A percentile compares a stretch with the other conserved stretches of the same genome.
Evolutionary conservation across 37 sponge, comb jelly and placozoan genomes (phyloP).

Genomic region (Halichondria panicea): DNA sequence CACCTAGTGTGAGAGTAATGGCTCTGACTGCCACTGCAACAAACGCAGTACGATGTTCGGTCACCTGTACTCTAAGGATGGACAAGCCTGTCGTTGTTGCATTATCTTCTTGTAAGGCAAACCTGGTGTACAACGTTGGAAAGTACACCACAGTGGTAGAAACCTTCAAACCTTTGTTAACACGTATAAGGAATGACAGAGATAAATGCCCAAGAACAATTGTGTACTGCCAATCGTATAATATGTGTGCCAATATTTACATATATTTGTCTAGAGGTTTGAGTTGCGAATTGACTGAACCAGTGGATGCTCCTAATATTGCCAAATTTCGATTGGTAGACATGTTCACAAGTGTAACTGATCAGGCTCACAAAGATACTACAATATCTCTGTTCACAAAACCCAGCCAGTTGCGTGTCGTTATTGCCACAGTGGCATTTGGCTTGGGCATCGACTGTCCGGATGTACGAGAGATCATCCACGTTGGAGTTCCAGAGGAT

Average conservation of each 20-base stretch:
- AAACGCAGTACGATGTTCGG: neutral
- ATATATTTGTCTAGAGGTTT: neutral
- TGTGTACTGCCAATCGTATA: slow-evolving; percentile 15
- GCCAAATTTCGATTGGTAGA: slow-evolving; percentile 48
- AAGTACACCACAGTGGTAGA: neutral
- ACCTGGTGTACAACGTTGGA: neutral
- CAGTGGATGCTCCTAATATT: slow-evolving; percentile 12
- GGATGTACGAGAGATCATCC: slow-evolving; percentile 24
- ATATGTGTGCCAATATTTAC: slow-evolving; percentile 15
- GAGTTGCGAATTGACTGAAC: slow-evolving; percentile 11
- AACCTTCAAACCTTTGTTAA: neutral
- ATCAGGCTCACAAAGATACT: neutral
- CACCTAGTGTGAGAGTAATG: neutral
- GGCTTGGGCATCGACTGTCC: slow-evolving; percentile 57
- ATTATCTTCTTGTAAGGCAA: slow-evolving; percentile 1
- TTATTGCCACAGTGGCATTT: slow-evolving; percentile 50
- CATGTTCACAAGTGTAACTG: slow-evolving; percentile 57
- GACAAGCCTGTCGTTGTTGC: slow-evolving; percentile 22
- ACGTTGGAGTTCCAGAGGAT: slow-evolving; percentile 32
- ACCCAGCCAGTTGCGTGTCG: slow-evolving; percentile 16
- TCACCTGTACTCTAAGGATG: neutral
- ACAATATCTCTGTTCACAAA: slow-evolving; percentile 24
- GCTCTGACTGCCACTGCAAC: slow-evolving; percentile 26
- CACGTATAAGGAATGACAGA: neutral
- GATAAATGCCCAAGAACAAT: slow-evolving; percentile 16